Conservation (phyloP, 2,113 vertebrate genomes). For the Phyllostomus hastatus region DNA sequence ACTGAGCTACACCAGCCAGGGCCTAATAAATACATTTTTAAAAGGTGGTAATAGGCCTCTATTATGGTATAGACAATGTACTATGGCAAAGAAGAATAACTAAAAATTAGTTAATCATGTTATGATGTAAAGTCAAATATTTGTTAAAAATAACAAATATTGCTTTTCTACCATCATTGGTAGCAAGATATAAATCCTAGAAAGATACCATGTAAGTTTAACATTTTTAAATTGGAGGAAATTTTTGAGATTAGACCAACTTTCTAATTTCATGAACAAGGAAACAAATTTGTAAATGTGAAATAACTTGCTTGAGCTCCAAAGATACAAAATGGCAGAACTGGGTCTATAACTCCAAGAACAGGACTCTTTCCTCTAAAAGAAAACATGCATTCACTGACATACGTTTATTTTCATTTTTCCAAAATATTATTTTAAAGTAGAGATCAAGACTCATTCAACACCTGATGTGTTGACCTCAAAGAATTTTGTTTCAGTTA, state of each 20-base stretch:
- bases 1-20: no score
- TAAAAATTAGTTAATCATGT: not conserved
- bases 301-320: not conserved
- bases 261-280: not conserved
- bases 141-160: not conserved
- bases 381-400: not conserved
- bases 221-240: not conserved
- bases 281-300: not conserved
- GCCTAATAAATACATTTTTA: not conserved
- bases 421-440: not conserved
- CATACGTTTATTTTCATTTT: not conserved
- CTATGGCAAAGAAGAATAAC: not conserved
- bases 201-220: not conserved
- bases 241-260: not conserved
- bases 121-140: not conserved
- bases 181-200: not conserved
- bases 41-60: not conserved
- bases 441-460: not conserved
- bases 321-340: not conserved
- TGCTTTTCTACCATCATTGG: not conserved
- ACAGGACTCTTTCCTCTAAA: not conserved
- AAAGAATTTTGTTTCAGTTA: constrained; percentile 11
- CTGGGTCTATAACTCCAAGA: not conserved
- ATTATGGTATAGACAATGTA: not conserved
- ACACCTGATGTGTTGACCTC: not conserved